Evolutionary conservation across 2,888 invertebrate genomes (phyloP).

Genomic region (Lathronympha strigana): DNA sequence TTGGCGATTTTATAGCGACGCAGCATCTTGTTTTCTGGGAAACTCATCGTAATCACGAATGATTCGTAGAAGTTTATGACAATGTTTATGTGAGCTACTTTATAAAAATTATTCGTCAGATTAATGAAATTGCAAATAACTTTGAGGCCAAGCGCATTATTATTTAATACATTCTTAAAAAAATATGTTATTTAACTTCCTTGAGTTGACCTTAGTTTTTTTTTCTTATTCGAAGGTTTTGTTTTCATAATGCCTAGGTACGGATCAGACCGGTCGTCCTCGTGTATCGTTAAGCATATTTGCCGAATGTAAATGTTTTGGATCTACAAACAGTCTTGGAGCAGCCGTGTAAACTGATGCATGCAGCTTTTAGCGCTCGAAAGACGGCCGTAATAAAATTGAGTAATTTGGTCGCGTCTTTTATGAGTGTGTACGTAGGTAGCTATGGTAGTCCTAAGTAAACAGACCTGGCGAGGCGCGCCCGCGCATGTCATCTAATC

Average conservation of each 20-base stretch:
- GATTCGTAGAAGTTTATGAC: slow-evolving; percentile 6
- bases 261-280: slow-evolving; percentile 55
- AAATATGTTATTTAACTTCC: slow-evolving; percentile 31
- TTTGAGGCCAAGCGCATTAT: slow-evolving; percentile 12
- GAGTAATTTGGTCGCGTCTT: slow-evolving; percentile 50
- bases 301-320: slow-evolving; percentile 64
- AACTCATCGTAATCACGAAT: slow-evolving; percentile 3
- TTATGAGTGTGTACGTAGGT: slow-evolving; percentile 32
- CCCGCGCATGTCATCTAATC: slow-evolving; percentile 37
- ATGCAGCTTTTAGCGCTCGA: slow-evolving; percentile 66
- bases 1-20: slow-evolving; percentile 59
- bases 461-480: slow-evolving; percentile 42
- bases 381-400: slow-evolving; percentile 45
- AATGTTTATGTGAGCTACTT: slow-evolving; percentile 14
- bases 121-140: slow-evolving; percentile 16
- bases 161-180: slow-evolving; percentile 26
- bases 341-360: slow-evolving; percentile 42
- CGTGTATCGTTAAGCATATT: slow-evolving; percentile 51
- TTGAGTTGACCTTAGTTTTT: slow-evolving; percentile 31
- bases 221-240: slow-evolving; percentile 26
- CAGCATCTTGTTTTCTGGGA: slow-evolving; percentile 33
- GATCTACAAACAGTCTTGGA: slow-evolving; percentile 51
- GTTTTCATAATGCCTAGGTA: slow-evolving; percentile 42
- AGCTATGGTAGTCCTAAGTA: slow-evolving; percentile 38
- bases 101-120: slow-evolving; percentile 7